Base-by-base conservation (phyloP, 64 coral and sea anemone genomes). In the Actinia equina region DNA sequence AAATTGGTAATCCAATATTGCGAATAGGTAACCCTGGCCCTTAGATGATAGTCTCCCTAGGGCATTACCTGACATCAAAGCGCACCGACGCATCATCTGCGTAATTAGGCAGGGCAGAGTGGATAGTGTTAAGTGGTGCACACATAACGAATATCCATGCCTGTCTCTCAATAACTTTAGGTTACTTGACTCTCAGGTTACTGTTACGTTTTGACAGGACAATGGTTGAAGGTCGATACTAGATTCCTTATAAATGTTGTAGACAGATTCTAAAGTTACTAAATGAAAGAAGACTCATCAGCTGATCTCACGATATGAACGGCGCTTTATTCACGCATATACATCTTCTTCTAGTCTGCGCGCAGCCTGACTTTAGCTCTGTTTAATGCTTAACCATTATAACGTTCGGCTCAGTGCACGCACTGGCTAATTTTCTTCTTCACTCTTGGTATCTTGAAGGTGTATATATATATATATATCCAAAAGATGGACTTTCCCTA, bases 31-130 rank as follows among this genome's bases (percentile, higher is more conserved):
- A 74, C 69, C 69, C 69, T 74, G 7, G 27, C 69, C 69, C 69
- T 74, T 13, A 74, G 69, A 74, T 74, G 7, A 74, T 74, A 41
- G 9, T 74, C 12, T 74, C 69, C n/a, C 26, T 41, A 41, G 42
- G 69, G 69, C 69, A 13, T 30, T 41, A 2, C 25, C 26, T 30
- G 12, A 42, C 25, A 74, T 74, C 25, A 74, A 74, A 74, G 25
- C 7, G 69, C 1, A 37, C 69, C 69, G 69, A 74, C n/a, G 13
- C 25, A 13, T 27, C 69, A 74, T 74, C 69, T 74, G 69, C 69
- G 69, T 74, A 27, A 41, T 74, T 74, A 74, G 69, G 26, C n/a
- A 6, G 69, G 26, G 69, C 69, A 74, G 69, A 74, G 69, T 74
- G 22, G n/a, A 30, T 74, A 26, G 69, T 41, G 69, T 74, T 74